These are phyloP conservation scores for Eidolon helvum DNA, from an alignment of 2,113 vertebrate genomes.

Conservation along the genomic window DNA sequence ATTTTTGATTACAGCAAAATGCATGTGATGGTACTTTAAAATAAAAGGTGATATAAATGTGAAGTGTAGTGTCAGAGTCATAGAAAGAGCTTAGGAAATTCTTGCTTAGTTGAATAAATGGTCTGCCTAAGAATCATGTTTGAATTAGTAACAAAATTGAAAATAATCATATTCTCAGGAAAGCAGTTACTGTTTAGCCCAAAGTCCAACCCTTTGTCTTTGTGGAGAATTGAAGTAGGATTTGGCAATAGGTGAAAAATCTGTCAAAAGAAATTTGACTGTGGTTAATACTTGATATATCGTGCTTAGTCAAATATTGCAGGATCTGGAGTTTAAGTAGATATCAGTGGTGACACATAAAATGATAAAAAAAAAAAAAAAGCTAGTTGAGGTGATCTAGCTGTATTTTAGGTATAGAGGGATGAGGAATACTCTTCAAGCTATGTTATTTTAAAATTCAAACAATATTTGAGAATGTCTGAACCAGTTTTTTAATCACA, in stretches of 20 bases:
- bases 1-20: not conserved
- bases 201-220: not conserved
- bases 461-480: not conserved
- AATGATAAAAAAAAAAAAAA: not conserved
- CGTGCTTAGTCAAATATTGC: not conserved
- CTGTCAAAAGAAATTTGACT: not conserved
- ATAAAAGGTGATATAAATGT: not conserved
- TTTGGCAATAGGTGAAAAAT: not conserved
- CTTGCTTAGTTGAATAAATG: not conserved
- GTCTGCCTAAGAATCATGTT: not conserved
- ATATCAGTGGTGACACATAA: not conserved
- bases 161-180: slow-evolving; percentile 18
- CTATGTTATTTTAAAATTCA: not conserved
- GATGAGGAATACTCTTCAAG: not conserved
- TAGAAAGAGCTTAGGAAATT: not conserved
- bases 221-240: not conserved
- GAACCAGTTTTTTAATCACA: not conserved
- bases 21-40: not conserved
- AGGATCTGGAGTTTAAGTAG: not conserved
- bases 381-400: not conserved
- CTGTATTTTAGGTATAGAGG: not conserved
- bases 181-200: not conserved
- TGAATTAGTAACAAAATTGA: not conserved
- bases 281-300: not conserved
- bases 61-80: not conserved